Evolutionary conservation across 2,797 vertebrate genomes (phyloP).

Genomic region (Sebastes hopkinsi): DNA sequence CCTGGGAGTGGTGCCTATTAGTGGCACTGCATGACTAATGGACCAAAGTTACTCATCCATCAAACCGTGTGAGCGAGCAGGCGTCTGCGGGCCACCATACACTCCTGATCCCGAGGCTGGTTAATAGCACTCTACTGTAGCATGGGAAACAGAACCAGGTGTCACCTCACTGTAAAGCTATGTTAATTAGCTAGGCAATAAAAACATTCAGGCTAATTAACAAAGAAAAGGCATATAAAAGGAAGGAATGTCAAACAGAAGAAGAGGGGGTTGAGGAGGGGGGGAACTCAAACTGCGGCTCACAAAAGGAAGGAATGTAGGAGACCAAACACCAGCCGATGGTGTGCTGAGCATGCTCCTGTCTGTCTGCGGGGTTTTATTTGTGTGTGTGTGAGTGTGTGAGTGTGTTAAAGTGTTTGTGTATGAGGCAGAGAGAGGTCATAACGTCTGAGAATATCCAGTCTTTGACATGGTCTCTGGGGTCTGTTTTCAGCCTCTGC

Average conservation of each 20-base stretch:
- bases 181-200: constrained; percentile 70
- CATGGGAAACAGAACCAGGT: constrained; percentile 59
- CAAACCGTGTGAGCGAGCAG: constrained; percentile 26
- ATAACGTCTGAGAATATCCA: constrained; percentile 20
- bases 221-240: constrained; percentile 57
- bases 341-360: constrained; percentile 18
- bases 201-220: constrained; percentile 71
- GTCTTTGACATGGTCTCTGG: not conserved
- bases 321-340: constrained; percentile 53
- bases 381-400: not conserved
- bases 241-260: constrained; percentile 62
- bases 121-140: constrained; percentile 9
- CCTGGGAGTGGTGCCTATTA: constrained; percentile 41
- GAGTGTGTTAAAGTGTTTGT: not conserved
- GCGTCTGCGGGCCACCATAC: constrained; percentile 32
- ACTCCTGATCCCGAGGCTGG: constrained; percentile 12
- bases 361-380: constrained; percentile 10
- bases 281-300: constrained; percentile 12
- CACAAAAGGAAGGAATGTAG: constrained; percentile 64
- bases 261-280: not conserved
- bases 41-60: constrained; percentile 49
- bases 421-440: not conserved
- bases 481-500: constrained; percentile 5
- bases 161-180: constrained; percentile 63
- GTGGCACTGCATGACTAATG: constrained; percentile 55